Conservation (phyloP, 64 coral and sea anemone species). For the Catalaphyllia jardinei region DNA sequence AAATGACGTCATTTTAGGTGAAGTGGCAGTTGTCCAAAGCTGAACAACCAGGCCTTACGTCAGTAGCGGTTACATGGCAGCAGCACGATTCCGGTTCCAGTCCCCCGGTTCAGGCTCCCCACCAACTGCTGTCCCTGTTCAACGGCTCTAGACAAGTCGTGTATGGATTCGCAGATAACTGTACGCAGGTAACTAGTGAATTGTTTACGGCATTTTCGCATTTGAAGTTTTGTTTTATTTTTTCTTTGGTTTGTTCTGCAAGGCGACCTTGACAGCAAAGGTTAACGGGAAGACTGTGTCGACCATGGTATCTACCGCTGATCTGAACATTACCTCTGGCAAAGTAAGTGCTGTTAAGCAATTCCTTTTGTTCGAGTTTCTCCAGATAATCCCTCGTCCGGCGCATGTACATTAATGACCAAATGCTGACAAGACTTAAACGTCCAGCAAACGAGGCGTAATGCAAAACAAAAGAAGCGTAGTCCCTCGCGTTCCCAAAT, state of each 20-base stretch:
- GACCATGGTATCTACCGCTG: constrained; percentile 92
- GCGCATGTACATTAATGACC: too few species aligned
- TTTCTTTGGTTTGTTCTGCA: neutral
- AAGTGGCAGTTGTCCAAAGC: constrained; percentile 74
- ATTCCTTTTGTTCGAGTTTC: too few species aligned
- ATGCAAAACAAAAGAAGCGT: too few species aligned
- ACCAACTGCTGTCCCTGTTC: constrained; percentile 85
- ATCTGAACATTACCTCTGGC: constrained; percentile 85
- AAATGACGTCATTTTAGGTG: constrained; percentile 33
- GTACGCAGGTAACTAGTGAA: constrained; percentile 77
- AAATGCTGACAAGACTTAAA: too few species aligned
- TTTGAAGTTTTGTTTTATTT: neutral
- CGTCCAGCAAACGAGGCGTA: too few species aligned
- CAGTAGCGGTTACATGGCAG: constrained; percentile 96
- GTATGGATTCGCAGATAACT: constrained; percentile 91
- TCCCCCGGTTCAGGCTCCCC: constrained; percentile 83
- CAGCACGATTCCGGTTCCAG: constrained; percentile 76
- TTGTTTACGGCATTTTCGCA: neutral
- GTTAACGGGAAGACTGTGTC: constrained; percentile 81
- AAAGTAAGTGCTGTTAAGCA: constrained; percentile 36
- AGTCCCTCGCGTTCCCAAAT: too few species aligned
- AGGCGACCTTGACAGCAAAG: constrained; percentile 82
- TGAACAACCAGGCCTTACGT: constrained; percentile 88
- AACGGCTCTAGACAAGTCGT: constrained; percentile 94
- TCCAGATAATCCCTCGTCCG: too few species aligned